Base-by-base conservation (phyloP, 1,140 invertebrate species). In the Episyrphus balteatus region DNA sequence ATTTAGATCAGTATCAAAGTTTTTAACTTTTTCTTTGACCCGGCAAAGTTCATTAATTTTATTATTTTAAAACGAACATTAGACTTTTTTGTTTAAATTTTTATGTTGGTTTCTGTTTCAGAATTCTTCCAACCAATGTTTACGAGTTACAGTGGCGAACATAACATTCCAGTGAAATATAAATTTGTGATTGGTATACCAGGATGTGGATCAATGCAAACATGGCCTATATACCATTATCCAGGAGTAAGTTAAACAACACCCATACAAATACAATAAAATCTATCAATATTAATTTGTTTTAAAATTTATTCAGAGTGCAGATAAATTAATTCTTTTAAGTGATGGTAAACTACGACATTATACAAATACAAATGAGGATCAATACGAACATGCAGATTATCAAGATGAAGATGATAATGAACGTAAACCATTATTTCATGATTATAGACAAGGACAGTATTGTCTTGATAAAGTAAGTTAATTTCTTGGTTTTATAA, bases 391-490 rank as follows among this genome's bases (percentile, higher is more conserved):
- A n/a, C 49, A 56, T 26, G 62, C 60, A n/a, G 70, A 73, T 21
- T 71, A 74, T 19, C 62, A 70, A 15, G 52, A 59, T 46, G 52
- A 62, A 46, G 46, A 69, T 26, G 53, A 62, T 52, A 51, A 68
- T 54, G 51, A 68, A 52, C 43, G 66, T 44, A 55, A 61, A 34
- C 47, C 57, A 26, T 69, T 78, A 15, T 81, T 74, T 55, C 77
- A 84, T 53, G 84, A 87, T 58, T 86, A 86, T 58, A 67, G 71
- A 12, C 78, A 79, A 47, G 81, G 82, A 21, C 77, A 81, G 68
- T 88, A 88, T 60, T 89, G 86, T 57, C 72, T 84, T 42, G 86
- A 89, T 57, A 87, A 83, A 70, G 83, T 82, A 63, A 11, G 31
- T 21, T 26, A 17, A 44, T 26, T 9, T 45, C 12, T 9, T 14